These are phyloP conservation scores for Ptyas mucosa DNA, from an alignment of 2,113 vertebrate species.

Conservation along the genomic window DNA sequence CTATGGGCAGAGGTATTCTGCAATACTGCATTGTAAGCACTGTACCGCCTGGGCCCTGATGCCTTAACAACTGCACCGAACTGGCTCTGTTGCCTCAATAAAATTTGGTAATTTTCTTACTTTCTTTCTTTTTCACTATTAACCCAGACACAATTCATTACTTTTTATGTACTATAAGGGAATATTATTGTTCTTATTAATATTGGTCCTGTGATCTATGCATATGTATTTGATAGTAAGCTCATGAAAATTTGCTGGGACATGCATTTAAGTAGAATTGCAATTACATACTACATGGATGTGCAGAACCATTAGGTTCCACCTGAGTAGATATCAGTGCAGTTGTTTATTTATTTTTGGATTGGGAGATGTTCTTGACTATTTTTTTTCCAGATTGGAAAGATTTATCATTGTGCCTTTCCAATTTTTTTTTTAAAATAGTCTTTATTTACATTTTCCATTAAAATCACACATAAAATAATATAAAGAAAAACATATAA, in stretches of 20 bases:
- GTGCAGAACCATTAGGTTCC: background rate
- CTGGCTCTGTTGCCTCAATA: background rate
- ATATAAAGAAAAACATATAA: too few relatives aligned
- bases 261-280: background rate
- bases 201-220: background rate
- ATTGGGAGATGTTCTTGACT: background rate
- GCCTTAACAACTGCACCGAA: background rate
- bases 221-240: background rate
- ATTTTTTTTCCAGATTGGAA: background rate
- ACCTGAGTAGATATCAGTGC: background rate
- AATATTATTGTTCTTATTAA: background rate
- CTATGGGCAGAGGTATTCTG: background rate
- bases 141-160: background rate
- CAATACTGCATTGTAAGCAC: background rate
- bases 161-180: background rate
- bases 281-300: background rate
- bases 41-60: background rate
- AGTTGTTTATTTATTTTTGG: background rate
- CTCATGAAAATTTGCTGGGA: background rate
- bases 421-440: background rate
- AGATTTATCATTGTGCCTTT: background rate
- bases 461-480: too few relatives aligned
- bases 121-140: background rate
- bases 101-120: background rate
- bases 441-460: too few relatives aligned